Evolutionary conservation across 2,797 vertebrate genomes (phyloP), one percentile per base, ranked within the genome.

Genomic region (Hippocampus kuda): DNA sequence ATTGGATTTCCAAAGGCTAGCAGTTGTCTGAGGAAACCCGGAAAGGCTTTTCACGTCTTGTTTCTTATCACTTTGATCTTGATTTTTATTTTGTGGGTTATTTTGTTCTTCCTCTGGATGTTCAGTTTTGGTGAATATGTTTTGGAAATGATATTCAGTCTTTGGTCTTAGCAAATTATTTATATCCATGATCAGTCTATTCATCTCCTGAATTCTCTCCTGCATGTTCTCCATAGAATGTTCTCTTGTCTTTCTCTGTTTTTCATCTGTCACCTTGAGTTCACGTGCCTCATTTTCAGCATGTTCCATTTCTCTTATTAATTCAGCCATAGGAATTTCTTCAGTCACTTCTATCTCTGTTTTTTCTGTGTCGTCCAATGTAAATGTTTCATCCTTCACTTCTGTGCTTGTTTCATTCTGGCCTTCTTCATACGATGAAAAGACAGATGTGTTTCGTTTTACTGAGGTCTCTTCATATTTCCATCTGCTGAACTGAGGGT

Each of bases 21-120:
- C 75, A 18, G 5, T 72, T 74, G 57, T 75, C 42, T 73, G 67
- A 62, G 5, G 27, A n/a, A 18, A 34, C 15, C 11, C 27, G 30
- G 30, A 60, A 16, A 30, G 27, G 16, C 2, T 18, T 27, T 69
- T n/a, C 72, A 2, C 72, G 67, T 54, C 62, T 63, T 3, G 46
- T 62, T 38, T 38, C 34, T 38, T 38, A 38, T 38, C 34, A 38
- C 12, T 42, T n/a, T 63, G 2, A 42, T 15, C n/a, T 3, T 24
- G 22, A 42, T 24, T 24, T 51, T 78, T 61, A 61, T 16, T 53
- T 8, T 66, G n/a, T 12, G 3, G 64, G 56, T 57, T 24, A 18
- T 8, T 38, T 12, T 34, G 26, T 26, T 61, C 34, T 24, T 67
- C 34, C 34, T 24, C 13, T 57, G n/a, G 20, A 24, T 24, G n/a